Conservation (phyloP, 1,140 invertebrate species). For the Alviniconcha marisindica region DNA sequence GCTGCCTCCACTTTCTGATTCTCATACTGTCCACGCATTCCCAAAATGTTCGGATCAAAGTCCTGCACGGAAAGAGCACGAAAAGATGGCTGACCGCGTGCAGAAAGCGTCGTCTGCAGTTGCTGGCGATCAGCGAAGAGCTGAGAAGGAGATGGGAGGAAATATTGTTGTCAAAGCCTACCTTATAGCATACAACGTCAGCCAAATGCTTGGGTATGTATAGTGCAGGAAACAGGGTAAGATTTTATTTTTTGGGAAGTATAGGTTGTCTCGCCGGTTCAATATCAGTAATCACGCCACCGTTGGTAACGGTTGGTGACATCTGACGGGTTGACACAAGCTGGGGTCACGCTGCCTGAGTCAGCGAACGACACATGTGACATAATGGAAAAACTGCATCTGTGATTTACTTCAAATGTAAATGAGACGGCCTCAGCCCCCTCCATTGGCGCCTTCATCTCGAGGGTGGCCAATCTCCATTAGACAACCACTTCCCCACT, state of each 20-base stretch:
- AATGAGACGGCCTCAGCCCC: too few relatives aligned
- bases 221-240: neutral
- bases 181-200: slow-evolving; percentile 60
- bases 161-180: slow-evolving; percentile 49
- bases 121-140: neutral
- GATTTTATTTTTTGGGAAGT: neutral
- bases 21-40: neutral
- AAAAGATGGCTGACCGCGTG: neutral
- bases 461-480: too few relatives aligned
- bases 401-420: too few relatives aligned
- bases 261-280: too few relatives aligned
- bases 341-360: neutral
- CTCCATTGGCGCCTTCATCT: too few relatives aligned
- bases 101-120: slow-evolving; percentile 16
- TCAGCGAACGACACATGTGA: too few relatives aligned
- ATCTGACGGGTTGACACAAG: neutral
- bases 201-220: slow-evolving; percentile 54
- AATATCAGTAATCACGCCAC: too few relatives aligned
- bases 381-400: too few relatives aligned
- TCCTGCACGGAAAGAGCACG: slow-evolving; percentile 4
- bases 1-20: neutral
- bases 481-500: neutral
- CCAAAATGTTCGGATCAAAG: slow-evolving; percentile 16
- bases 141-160: slow-evolving; percentile 34
- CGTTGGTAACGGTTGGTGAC: neutral